Evolutionary conservation across 2,797 vertebrate species (phyloP).

Genomic region (Hyperoplus lanceolatus): DNA sequence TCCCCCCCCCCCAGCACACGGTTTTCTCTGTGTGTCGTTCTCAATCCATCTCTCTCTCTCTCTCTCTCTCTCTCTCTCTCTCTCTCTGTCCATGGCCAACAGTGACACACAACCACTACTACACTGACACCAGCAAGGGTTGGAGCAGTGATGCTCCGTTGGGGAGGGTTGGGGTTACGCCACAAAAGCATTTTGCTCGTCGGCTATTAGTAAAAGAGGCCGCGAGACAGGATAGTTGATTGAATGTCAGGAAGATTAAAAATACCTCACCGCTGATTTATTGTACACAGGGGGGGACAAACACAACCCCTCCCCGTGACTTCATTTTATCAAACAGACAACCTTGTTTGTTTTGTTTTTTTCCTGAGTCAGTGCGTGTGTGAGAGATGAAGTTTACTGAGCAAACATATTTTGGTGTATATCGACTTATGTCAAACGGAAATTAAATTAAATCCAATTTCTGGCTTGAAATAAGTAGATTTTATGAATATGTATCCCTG

Average conservation of each 20-base stretch:
- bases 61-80: constrained; percentile 48
- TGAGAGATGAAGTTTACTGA: not conserved
- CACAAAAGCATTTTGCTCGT: constrained; percentile 37
- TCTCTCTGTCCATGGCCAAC: constrained; percentile 20
- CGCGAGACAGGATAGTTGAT: constrained; percentile 10
- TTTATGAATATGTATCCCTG: not conserved
- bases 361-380: not conserved
- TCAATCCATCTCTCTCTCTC: constrained; percentile 63
- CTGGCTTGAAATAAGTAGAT: not conserved
- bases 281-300: constrained; percentile 21
- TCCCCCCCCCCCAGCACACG: constrained; percentile 48
- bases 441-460: not conserved
- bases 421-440: not conserved
- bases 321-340: constrained; percentile 41
- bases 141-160: constrained; percentile 13
- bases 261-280: constrained; percentile 50
- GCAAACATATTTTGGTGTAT: not conserved
- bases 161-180: not conserved
- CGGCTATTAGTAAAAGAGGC: constrained; percentile 56
- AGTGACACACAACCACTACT: constrained; percentile 40
- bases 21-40: constrained; percentile 43
- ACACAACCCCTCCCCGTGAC: constrained; percentile 10
- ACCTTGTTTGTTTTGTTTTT: not conserved
- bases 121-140: constrained; percentile 40
- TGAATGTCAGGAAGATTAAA: constrained; percentile 46